A percentile compares a stretch with the other conserved stretches of the same genome.
These are phyloP conservation scores for Rhagoletis pomonella DNA, from an alignment of 1,140 invertebrate species.

Conservation along the genomic window DNA sequence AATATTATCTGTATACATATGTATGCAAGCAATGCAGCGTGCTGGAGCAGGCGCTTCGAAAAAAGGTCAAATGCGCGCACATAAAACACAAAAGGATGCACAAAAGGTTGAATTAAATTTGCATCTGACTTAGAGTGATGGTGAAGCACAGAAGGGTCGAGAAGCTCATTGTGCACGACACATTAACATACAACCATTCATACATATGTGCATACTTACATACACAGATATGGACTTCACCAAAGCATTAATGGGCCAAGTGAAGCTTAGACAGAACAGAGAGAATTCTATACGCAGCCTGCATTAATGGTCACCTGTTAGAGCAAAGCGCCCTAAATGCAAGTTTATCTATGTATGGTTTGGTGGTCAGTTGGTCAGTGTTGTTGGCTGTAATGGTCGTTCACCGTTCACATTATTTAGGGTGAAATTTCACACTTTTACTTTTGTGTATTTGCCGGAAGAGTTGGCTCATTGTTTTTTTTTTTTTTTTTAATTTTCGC, in stretches of 20 bases:
- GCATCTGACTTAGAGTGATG: neutral
- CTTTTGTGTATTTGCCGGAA: neutral
- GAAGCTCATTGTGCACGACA: too few relatives aligned
- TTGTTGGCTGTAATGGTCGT: slow-evolving; percentile 8
- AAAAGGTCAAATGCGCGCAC: slow-evolving; percentile 9
- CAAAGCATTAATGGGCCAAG: neutral
- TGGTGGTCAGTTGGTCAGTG: slow-evolving; percentile 18
- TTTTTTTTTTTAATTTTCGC: neutral
- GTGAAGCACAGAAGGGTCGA: neutral
- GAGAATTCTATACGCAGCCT: neutral
- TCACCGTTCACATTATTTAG: slow-evolving; percentile 7
- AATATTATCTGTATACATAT: neutral
- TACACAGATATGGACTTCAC: too few relatives aligned
- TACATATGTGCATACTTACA: too few relatives aligned
- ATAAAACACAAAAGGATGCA: slow-evolving; percentile 36
- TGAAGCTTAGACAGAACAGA: neutral
- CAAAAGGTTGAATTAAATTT: slow-evolving; percentile 22
- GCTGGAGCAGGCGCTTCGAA: neutral
- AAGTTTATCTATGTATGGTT: neutral
- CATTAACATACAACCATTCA: too few relatives aligned
- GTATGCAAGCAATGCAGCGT: neutral
- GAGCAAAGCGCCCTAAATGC: neutral
- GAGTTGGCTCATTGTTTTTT: neutral
- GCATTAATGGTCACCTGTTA: neutral
- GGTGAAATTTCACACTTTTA: slow-evolving; percentile 26